These are phyloP conservation scores for Peromyscus melanophrys DNA, from an alignment of 2,797 vertebrate species.

Conservation along the genomic window DNA sequence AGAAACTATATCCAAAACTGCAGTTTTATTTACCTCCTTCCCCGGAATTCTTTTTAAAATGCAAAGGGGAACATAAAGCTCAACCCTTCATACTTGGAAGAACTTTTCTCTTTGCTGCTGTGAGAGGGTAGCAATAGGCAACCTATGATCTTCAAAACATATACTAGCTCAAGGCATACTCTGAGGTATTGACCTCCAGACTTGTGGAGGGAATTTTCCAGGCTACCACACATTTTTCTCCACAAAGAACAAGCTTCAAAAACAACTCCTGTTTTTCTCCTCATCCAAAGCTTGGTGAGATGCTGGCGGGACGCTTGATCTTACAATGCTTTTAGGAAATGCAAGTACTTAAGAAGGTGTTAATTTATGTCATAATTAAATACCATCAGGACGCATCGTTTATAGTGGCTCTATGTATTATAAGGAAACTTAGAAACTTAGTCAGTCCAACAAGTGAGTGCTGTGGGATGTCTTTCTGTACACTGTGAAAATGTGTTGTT, in stretches of 20 bases:
- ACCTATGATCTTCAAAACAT: neutral
- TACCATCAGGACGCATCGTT: neutral
- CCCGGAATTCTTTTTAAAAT: slow-evolving; percentile 10
- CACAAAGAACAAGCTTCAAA: neutral
- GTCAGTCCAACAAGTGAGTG: neutral
- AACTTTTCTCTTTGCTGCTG: neutral
- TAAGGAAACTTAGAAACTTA: neutral
- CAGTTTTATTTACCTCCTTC: neutral
- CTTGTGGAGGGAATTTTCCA: slow-evolving; percentile 27
- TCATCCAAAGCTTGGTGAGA: neutral
- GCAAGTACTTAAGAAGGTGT: neutral
- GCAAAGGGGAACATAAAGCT: neutral
- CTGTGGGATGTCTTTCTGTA: too few species aligned
- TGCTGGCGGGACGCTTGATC: neutral
- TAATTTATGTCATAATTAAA: neutral
- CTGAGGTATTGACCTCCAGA: neutral
- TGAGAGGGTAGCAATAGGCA: neutral
- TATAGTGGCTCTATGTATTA: neutral
- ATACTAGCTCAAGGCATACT: neutral
- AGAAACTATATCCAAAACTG: slow-evolving; percentile 24
- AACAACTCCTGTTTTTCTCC: neutral
- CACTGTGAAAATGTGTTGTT: too few species aligned
- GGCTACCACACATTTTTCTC: neutral
- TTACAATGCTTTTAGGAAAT: neutral
- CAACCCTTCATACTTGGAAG: neutral